Evolutionary conservation across 1,140 invertebrate genomes (phyloP), one percentile per base, ranked within the genome.

Genomic region (Bombus pyrosoma): DNA sequence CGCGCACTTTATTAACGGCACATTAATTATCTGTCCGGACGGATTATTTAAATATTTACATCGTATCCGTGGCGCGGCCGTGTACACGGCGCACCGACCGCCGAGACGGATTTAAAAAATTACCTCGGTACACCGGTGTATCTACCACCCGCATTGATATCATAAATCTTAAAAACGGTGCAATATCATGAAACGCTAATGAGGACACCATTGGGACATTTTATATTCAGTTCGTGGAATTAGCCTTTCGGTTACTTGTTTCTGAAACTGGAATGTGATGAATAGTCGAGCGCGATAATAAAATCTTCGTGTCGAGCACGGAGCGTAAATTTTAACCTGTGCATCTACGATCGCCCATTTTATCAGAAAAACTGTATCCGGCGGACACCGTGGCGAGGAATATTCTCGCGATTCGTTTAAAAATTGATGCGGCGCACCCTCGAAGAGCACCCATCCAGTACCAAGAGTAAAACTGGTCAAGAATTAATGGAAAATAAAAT

Each of bases 181-280:
- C 88, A 90, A 90, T 90, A 90, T 90, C 89, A 90, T 90, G 89
- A 90, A 90, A 90, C 82, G 86, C 86, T 90, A 90, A 90, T 90
- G 86, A 87, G 88, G 79, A 87, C 72, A 86, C 88, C 89, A 90
- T 90, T 90, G 88, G 89, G 89, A 90, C 88, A 90, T 90, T 90
- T 90, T 90, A 86, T 90, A 90, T 90, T 90, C 88, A 82, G 87
- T 87, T 90, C 89, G 79, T 37, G 79, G 88, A 90, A 90, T 90
- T 90, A 90, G 89, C 79, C 88, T 90, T 86, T 90, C 79, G 89
- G 86, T 87, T 76, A 62, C 80, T 72, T 77, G 85, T 86, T 83
- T 77, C 89, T 86, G 66, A 90, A 87, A 86, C 69, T 74, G 78
- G 82, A 78, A 75, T 39, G 64, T 87, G 88, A 85, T 85, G 86